Base-by-base conservation (phyloP, 2,888 invertebrate genomes). In the Eupithecia pulchellata region DNA sequence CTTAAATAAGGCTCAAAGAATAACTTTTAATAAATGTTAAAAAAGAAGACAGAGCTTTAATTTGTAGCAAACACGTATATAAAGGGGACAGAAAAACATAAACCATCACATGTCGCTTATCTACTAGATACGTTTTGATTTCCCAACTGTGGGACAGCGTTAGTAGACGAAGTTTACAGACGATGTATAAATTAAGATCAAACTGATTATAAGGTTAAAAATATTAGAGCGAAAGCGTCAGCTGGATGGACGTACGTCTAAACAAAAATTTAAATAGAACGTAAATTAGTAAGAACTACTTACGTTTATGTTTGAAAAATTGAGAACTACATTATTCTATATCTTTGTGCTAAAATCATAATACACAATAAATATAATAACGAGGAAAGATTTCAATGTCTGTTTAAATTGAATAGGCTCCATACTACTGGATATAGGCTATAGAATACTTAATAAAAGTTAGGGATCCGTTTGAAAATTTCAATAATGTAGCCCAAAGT, bases 211-310 rank as follows among this genome's bases (percentile, higher is more conserved):
- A 72, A 65, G 66, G 68, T 76, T 74, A 72, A 76, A 74, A 78
- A 78, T 75, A 64, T 58, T 77, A 78, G 76, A 72, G 65, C 61
- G 72, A 78, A 77, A 70, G 66, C 79, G 77, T 82, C 84, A 81
- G 79, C 72, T 75, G 74, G 85, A 84, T 75, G 74, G 85, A 84
- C 84, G 83, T 74, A 75, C 82, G 86, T 91, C 88, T 88, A 91
- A 91, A 91, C 89, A 90, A 81, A 78, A 73, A 76, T 83, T 84
- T 82, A 89, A 89, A 89, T 88, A 86, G 85, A 85, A 74, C 78
- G 77, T 83, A 84, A 84, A 84, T 80, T 75, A 70, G 34, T 42
- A 65, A 13, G 57, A 58, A 64, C 36, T 25, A 64, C 64, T 66
- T 64, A 66, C 58, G 64, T 25, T 52, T 52, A 52, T 13, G 52